Evolutionary conservation across 2,113 vertebrate species (phyloP).

Genomic region (Notarius quadriscutis): DNA sequence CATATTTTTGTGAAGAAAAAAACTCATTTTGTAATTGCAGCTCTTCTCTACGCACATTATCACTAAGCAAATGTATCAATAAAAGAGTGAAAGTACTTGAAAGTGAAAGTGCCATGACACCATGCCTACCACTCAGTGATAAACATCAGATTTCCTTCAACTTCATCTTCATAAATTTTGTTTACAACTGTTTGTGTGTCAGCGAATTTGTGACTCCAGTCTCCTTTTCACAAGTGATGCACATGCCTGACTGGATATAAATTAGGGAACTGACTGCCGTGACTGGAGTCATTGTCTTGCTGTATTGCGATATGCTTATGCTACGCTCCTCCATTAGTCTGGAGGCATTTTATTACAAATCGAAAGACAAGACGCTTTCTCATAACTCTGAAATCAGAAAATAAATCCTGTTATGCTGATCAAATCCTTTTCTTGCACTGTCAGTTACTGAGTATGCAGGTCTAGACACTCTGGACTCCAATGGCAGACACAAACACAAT

Average conservation of each 20-base stretch:
- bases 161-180: conserved; percentile 3
- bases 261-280: background rate
- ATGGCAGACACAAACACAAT: background rate
- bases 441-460: background rate
- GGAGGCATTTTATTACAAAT: conserved; percentile 1
- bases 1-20: background rate
- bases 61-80: background rate
- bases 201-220: background rate
- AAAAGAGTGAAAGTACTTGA: conserved; percentile 4
- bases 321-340: conserved; percentile 1
- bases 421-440: background rate
- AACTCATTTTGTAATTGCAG: conserved; percentile 21
- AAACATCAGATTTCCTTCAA: conserved; percentile 10
- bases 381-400: conserved; percentile 3
- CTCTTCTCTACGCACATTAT: background rate
- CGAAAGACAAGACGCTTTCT: background rate
- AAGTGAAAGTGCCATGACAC: conserved; percentile 18
- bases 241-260: conserved; percentile 33
- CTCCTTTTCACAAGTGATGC: background rate
- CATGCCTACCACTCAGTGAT: conserved; percentile 1
- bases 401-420: conserved; percentile 11
- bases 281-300: background rate
- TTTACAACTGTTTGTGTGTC: conserved; percentile 1
- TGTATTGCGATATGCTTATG: background rate
- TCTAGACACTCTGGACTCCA: background rate